Evolutionary conservation across 2,113 vertebrate species (phyloP), one percentile per base, ranked within the genome.

Genomic region (Takifugu bimaculatus): DNA sequence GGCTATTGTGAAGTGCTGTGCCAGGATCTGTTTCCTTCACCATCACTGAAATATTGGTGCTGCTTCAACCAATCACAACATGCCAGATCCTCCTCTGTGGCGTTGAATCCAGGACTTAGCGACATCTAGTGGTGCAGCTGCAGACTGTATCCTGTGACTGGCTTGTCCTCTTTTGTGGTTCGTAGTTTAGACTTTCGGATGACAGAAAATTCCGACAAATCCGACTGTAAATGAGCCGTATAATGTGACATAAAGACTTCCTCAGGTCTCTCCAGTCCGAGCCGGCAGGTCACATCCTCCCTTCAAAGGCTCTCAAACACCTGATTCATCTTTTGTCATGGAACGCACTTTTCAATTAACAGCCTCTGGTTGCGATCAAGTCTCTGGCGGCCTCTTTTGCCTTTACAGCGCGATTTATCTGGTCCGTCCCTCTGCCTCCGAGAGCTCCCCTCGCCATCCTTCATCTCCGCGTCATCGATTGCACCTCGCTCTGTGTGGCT

Each of bases 391-490:
- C 54, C 64, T 2, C 47, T 73, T 68, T 61, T 72, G 72, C 78
- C 82, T 79, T 65, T 32, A 66, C 74, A 74, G 54, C 54, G 42
- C 68, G 47, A 65, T 70, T 69, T 27, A 57, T 74, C 70, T 69
- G 52, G 60, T 52, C 14, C 50, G 44, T 80, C 78, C 57, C 59
- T 68, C 60, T 52, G 58, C 68, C 57, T 75, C 61, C 63, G 35
- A 3, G 15, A 2, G n/a, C n/a, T 26, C 48, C 10, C 75, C 68
- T 77, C 69, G 73, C 74, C 75, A 64, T 82, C 66, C 43, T 49
- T 80, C 79, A 72, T 72, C 52, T 12, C 54, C 60, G 32, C 72
- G 68, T 73, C 79, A 80, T 79, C 80, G 78, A 78, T 85, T 77
- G 77, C 68, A 79, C 60, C 66, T 77, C 72, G 28, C 68, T 69